Evolutionary conservation across 2,797 vertebrate genomes (phyloP).

Genomic region (Hapalemur alaotrensis): DNA sequence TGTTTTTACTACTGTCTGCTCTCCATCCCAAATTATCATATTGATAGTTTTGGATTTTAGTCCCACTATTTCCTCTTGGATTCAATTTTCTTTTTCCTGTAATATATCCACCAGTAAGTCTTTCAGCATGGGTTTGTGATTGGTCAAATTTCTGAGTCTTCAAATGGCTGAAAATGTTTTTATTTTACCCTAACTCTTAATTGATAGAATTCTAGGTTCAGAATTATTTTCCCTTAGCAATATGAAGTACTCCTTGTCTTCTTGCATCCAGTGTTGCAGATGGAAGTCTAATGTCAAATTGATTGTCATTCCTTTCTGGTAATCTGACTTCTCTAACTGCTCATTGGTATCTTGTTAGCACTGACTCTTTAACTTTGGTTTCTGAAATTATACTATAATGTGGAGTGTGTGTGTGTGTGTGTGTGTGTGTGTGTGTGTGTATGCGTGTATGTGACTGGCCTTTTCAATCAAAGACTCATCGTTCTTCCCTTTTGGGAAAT

Average conservation of each 20-base stretch:
- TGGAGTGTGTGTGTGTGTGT: not conserved
- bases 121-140: not conserved
- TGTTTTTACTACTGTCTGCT: not conserved
- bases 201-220: not conserved
- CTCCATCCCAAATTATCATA: not conserved
- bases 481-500: not conserved
- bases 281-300: not conserved
- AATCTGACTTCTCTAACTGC: not conserved
- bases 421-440: not conserved
- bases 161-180: not conserved
- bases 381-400: not conserved
- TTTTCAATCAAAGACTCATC: not conserved
- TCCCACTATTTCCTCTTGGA: not conserved
- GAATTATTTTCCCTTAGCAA: not conserved
- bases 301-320: not conserved
- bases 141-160: not conserved
- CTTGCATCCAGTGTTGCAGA: not conserved
- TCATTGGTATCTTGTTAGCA: not conserved
- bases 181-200: not conserved
- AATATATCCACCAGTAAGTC: not conserved
- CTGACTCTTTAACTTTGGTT: not conserved
- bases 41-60: not conserved
- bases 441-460: not conserved
- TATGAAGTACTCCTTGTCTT: not conserved
- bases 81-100: not conserved